phyloP scores from a whole-genome alignment of 37 sponge, comb jelly and placozoan genomes.

The Agelas oroides region DNA sequence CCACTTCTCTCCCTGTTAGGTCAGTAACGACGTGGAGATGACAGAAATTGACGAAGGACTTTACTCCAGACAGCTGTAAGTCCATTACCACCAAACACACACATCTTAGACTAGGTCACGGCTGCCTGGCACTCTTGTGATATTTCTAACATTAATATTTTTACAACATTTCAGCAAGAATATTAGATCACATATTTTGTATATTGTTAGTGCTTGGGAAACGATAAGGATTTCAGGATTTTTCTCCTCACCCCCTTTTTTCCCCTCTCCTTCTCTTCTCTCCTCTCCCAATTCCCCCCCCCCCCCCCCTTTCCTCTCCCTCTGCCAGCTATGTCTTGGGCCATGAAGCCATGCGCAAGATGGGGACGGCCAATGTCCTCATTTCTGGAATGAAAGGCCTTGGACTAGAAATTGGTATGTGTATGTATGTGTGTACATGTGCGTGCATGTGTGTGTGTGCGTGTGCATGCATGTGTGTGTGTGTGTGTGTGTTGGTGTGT shows the following conservation, averaged over 20 bases:
- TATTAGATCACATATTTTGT: no score
- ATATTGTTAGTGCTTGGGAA: no score
- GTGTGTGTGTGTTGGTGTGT: no score
- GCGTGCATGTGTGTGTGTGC: no score
- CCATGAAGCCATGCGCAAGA: constrained; percentile 96
- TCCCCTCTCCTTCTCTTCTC: neutral
- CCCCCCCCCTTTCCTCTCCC: neutral
- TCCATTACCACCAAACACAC: no score
- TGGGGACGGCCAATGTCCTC: constrained; percentile 88
- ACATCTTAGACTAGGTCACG: no score
- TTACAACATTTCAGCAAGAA: no score
- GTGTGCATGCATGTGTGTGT: no score
- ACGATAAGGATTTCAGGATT: no score
- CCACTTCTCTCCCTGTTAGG: neutral
- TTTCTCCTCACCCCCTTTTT: neutral
- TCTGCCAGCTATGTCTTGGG: constrained; percentile 90
- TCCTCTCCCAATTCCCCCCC: no score
- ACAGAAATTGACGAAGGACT: constrained; percentile 90
- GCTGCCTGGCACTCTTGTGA: no score
- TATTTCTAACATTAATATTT: no score
- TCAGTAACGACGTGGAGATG: constrained; percentile 43
- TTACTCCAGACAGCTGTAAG: constrained; percentile 98
- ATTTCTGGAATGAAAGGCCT: constrained; percentile 97
- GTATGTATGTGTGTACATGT: neutral
- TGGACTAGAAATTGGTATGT: constrained; percentile 92